Evolutionary conservation across 2,113 vertebrate genomes (phyloP).

Genomic region (Myiagra hebetior): DNA sequence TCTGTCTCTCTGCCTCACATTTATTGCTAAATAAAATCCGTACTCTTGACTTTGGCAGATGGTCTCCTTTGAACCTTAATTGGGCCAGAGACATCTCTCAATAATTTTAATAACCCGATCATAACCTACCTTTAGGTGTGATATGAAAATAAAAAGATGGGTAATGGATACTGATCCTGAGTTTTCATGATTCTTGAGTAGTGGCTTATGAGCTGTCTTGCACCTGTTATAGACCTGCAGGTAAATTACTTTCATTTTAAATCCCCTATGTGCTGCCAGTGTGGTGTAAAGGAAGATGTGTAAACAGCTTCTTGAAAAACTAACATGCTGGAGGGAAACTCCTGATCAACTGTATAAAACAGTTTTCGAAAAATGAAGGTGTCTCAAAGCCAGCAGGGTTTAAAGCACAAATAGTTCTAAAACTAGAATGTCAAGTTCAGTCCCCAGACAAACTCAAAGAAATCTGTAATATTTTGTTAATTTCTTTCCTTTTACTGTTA

Average conservation of each 20-base stretch:
- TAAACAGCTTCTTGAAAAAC: constrained; percentile 16
- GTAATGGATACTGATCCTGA: not conserved
- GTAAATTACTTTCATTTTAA: constrained; percentile 9
- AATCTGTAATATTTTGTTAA: not conserved
- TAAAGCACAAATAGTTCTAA: not conserved
- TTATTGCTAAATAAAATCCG: not conserved
- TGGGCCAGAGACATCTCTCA: not conserved
- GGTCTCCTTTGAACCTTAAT: not conserved
- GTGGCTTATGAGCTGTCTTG: not conserved
- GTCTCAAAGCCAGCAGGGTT: not conserved
- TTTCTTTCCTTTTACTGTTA: not conserved
- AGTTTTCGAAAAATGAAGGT: not conserved
- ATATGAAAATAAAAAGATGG: not conserved
- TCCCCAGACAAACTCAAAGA: not conserved
- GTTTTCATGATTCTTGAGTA: not conserved
- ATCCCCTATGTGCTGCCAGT: not conserved
- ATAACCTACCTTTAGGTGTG: not conserved
- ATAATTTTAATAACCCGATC: not conserved
- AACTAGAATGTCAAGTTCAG: not conserved
- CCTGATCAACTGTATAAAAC: not conserved
- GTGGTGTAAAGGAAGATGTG: not conserved
- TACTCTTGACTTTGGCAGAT: not conserved
- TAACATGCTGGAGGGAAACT: not conserved
- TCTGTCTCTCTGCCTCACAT: not conserved
- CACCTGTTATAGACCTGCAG: not conserved